Evolutionary conservation across 2,888 invertebrate genomes (phyloP).

Genomic region (Eretmocerus hayati): DNA sequence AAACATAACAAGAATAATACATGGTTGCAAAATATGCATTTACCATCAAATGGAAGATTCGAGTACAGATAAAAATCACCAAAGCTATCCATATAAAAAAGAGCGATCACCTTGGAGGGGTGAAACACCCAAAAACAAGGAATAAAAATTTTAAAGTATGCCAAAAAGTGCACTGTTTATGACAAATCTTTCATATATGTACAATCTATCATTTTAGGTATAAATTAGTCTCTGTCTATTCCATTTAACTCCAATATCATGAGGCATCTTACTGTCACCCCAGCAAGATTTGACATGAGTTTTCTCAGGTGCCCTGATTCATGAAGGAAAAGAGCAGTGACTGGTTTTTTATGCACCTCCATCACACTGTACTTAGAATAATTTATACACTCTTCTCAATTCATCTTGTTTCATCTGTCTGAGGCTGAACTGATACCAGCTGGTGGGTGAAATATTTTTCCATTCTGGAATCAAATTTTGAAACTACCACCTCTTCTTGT

Average conservation of each 20-base stretch:
- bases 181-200: conserved; percentile 19
- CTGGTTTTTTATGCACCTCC: conserved; percentile 12
- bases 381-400: conserved; percentile 13
- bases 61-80: conserved; percentile 12
- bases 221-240: conserved; percentile 19
- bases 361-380: conserved; percentile 7
- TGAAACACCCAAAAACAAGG: conserved; percentile 14
- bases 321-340: conserved; percentile 15
- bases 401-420: conserved; percentile 10
- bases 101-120: conserved; percentile 8
- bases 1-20: conserved; percentile 24
- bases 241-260: conserved; percentile 20
- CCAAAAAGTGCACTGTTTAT: conserved; percentile 20
- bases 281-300: conserved; percentile 12
- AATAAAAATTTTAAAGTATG: conserved; percentile 18
- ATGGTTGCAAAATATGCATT: conserved; percentile 12
- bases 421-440: conserved; percentile 15
- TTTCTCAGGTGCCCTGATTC: conserved; percentile 19
- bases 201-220: conserved; percentile 17
- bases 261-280: conserved; percentile 19
- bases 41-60: conserved; percentile 15
- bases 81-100: conserved; percentile 10
- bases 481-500: conserved; percentile 95
- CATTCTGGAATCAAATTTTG: conserved; percentile 7
- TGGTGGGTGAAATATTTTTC: conserved; percentile 15